phyloP scores from a whole-genome alignment of 2,888 invertebrate genomes.

The Amphipyra tragopoginis region DNA sequence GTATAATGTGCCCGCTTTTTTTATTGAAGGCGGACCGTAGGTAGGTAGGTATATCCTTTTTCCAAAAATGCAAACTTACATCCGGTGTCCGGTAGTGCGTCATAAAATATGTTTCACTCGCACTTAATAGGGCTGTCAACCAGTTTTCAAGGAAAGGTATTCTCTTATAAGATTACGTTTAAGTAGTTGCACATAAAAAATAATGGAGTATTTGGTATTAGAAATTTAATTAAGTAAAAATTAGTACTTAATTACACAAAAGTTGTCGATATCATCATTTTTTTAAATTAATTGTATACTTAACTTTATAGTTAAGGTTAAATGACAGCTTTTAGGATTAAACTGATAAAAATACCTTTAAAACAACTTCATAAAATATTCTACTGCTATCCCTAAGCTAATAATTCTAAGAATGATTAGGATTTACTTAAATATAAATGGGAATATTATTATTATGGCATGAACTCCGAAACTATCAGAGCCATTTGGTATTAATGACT shows the following conservation, averaged over 20 bases:
- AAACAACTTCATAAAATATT: too few species aligned
- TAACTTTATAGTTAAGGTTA: constrained; percentile 12
- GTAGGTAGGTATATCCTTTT: constrained; percentile 63
- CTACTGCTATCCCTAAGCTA: constrained; percentile 11
- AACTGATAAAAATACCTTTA: too few species aligned
- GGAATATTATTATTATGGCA: constrained; percentile 7
- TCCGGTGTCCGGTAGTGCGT: constrained; percentile 67
- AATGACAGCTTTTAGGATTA: constrained; percentile 10
- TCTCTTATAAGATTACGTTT: too few species aligned
- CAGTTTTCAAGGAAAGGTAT: not conserved
- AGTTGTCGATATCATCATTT: too few species aligned
- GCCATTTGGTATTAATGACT: constrained; percentile 24
- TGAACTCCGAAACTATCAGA: constrained; percentile 18
- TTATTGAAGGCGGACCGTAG: constrained; percentile 5
- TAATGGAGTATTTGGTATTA: too few species aligned
- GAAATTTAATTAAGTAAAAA: too few species aligned
- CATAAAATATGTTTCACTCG: constrained; percentile 45
- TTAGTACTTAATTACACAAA: too few species aligned
- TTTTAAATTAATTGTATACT: too few species aligned
- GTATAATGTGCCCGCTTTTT: constrained; percentile 18
- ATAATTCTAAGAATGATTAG: not conserved
- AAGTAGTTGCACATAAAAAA: too few species aligned
- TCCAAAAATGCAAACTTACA: constrained; percentile 67
- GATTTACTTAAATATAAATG: constrained; percentile 7
- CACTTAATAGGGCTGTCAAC: constrained; percentile 33